These are phyloP conservation scores for Guaruba guarouba DNA, from an alignment of 2,113 vertebrate species.

Conservation along the genomic window DNA sequence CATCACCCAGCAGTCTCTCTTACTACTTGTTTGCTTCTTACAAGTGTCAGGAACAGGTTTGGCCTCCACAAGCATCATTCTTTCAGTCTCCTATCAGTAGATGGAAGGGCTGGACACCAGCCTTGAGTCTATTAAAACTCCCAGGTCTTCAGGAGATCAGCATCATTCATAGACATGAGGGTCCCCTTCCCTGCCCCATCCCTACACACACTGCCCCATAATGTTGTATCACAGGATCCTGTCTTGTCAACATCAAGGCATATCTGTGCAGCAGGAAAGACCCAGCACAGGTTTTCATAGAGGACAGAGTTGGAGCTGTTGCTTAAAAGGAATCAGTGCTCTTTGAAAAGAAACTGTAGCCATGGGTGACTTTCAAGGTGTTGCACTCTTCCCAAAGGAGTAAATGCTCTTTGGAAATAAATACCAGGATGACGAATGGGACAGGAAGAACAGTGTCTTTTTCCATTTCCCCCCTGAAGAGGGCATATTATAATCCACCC, in stretches of 20 bases:
- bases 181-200: no score
- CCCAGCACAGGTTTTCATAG: not conserved
- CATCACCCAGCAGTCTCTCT: not conserved
- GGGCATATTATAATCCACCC: not conserved
- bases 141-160: not conserved
- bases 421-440: not conserved
- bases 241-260: not conserved
- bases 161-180: accelerated
- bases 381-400: not conserved
- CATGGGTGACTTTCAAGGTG: not conserved
- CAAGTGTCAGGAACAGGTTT: not conserved
- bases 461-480: not conserved
- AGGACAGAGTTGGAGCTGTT: not conserved
- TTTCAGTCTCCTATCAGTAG: not conserved
- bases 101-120: not conserved
- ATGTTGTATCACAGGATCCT: not conserved
- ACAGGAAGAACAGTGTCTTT: not conserved
- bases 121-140: accelerated
- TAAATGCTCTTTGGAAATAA: not conserved
- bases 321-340: not conserved
- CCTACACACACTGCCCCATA: no score
- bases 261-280: not conserved
- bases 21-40: not conserved
- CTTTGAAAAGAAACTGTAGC: not conserved
- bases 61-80: not conserved